A percentile compares a stretch with the other conserved stretches of the same genome.
These are phyloP conservation scores for Tonatia bakeri DNA, from an alignment of 2,113 vertebrate genomes.

Conservation along the genomic window DNA sequence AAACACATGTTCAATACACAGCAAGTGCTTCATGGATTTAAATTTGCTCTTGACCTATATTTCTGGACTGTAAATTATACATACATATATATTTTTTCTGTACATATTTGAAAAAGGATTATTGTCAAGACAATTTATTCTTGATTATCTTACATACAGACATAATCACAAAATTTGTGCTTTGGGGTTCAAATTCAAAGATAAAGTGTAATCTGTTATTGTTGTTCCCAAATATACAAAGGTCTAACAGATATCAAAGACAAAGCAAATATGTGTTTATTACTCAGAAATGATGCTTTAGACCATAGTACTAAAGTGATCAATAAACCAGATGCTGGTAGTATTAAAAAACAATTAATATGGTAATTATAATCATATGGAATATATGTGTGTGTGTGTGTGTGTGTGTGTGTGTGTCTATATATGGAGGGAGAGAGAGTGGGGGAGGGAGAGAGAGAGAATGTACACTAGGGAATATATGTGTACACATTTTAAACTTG, in stretches of 20 bases:
- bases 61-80: neutral
- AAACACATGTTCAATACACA: neutral
- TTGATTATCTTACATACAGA: neutral
- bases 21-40: neutral
- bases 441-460: neutral
- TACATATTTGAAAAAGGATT: neutral
- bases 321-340: too few relatives aligned
- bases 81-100: neutral
- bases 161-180: neutral
- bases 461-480: neutral
- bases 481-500: neutral
- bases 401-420: neutral
- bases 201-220: neutral
- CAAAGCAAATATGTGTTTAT: neutral
- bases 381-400: too few relatives aligned
- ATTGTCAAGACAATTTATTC: neutral
- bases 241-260: neutral
- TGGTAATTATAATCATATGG: too few relatives aligned
- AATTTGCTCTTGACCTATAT: neutral
- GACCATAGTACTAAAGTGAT: neutral
- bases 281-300: neutral
- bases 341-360: neutral
- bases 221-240: neutral
- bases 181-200: neutral
- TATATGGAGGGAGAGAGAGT: too few relatives aligned